phyloP scores from a whole-genome alignment of 2,888 invertebrate genomes.

The Chorisops tibialis region DNA sequence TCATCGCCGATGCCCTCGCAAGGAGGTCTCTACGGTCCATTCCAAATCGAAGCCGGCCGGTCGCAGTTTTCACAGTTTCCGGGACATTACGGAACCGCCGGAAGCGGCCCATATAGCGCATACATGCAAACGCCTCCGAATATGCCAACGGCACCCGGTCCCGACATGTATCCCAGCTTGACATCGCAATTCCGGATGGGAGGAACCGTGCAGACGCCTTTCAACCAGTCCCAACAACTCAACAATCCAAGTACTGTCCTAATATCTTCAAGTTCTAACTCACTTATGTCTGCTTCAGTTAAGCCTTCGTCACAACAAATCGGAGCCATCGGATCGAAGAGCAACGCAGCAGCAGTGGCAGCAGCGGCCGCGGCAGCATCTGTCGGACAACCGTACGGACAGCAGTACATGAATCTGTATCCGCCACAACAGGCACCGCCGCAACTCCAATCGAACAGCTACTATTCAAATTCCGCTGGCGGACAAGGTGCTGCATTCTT shows the following conservation, averaged over 20 bases:
- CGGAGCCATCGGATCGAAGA: conserved; percentile 70
- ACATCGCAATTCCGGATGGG: conserved; percentile 62
- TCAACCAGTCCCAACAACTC: conserved; percentile 74
- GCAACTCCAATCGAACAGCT: conserved; percentile 51
- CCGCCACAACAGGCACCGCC: conserved; percentile 48
- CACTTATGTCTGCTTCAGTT: conserved; percentile 83
- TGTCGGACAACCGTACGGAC: conserved; percentile 40
- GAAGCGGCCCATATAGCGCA: conserved; percentile 64
- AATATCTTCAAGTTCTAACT: conserved; percentile 83
- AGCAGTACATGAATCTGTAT: conserved; percentile 52
- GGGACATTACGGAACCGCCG: conserved; percentile 60
- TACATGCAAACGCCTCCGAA: conserved; percentile 60
- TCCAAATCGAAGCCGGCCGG: conserved; percentile 71
- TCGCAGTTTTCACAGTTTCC: conserved; percentile 79
- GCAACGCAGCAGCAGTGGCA: conserved; percentile 43
- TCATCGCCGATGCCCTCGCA: conserved; percentile 71
- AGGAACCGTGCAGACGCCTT: conserved; percentile 59
- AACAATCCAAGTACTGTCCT: conserved; percentile 84
- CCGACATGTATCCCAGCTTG: conserved; percentile 67
- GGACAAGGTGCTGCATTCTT: conserved; percentile 50
- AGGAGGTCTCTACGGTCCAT: conserved; percentile 77
- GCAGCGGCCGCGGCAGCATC: conserved; percentile 41
- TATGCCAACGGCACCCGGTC: conserved; percentile 60
- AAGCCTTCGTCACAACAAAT: conserved; percentile 79
- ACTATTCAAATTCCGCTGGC: conserved; percentile 51